These are phyloP conservation scores for Galendromus occidentalis DNA, from an alignment of 1,140 invertebrate species.

Conservation along the genomic window DNA sequence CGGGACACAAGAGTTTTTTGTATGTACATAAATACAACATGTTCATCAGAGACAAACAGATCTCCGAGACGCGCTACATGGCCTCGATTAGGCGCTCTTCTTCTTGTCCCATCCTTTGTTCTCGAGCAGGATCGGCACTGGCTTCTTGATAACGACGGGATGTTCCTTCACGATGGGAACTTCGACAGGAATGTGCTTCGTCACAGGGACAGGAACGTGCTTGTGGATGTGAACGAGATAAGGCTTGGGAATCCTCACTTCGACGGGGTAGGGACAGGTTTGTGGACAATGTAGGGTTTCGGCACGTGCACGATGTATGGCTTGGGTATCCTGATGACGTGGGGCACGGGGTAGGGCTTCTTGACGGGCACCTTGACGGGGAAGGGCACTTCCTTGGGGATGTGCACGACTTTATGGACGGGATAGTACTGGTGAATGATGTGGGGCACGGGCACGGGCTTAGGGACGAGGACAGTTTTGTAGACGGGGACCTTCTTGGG, in stretches of 20 bases:
- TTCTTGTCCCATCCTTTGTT: constrained; percentile 7
- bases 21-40: background rate
- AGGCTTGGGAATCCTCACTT: background rate
- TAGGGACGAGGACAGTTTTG: background rate
- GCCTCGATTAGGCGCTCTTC: background rate
- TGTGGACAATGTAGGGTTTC: background rate
- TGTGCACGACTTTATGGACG: background rate
- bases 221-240: constrained; percentile 9
- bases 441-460: background rate
- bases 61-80: too few relatives aligned
- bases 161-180: constrained; percentile 1
- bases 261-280: background rate
- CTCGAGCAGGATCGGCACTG: background rate
- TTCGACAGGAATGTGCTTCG: constrained; percentile 1
- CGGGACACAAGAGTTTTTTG: background rate
- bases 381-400: background rate
- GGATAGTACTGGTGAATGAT: constrained; percentile 1
- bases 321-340: background rate
- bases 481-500: background rate
- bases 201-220: background rate
- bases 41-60: too few relatives aligned
- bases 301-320: constrained; percentile 5
- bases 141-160: background rate
- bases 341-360: background rate
- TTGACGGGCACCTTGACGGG: background rate